Evolutionary conservation across 2,113 vertebrate genomes (phyloP), one percentile per base, ranked within the genome.

Genomic region (Nesoenas mayeri): DNA sequence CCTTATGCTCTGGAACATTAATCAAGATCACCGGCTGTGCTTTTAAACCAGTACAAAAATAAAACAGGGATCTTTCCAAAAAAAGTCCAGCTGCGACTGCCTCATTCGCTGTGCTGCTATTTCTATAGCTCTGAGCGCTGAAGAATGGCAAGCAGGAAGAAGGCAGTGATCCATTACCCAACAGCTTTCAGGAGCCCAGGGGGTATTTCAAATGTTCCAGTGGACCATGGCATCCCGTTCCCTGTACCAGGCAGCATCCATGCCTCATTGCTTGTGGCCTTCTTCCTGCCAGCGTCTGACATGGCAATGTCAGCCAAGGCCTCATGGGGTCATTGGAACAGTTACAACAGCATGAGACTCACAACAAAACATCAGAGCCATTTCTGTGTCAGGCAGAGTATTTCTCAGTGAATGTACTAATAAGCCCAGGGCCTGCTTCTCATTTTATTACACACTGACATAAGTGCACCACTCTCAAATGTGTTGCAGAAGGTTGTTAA

Each of bases 131-230:
- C 64, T 61, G 42, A 71, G 47, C 51, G 26, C 31, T 79, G 75
- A 93, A 88, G 42, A 91, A 88, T 29, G 12, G 34, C 60, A 64
- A 90, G 67, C 73, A 71, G 34, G 61, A 83, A 90, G 29, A 32
- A 90, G 53, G 19, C 0, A 0, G 42, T 40, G 47, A 80, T 66
- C 64, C 77, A 81, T 67, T 67, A 38, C 38, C 65, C 71, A 84
- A 19, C 19, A 83, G 26, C 36, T 92, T 79, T 77, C 70, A 67
- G 38, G 48, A 91, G 42, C 42, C 75, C 42, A 74, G 75, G 80
- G 72, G 25, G 22, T 64, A 65, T 83, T 88, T 91, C 32, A 80
- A 4, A 83, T 67, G 16, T 80, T 90, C 32, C 75, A 78, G 34
- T 44, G 32, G 57, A 82, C 61, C 62, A 40, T 65, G 24, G 56